Evolutionary conservation across 2,888 invertebrate genomes (phyloP).

Genomic region (Pharmacophagus antenor): DNA sequence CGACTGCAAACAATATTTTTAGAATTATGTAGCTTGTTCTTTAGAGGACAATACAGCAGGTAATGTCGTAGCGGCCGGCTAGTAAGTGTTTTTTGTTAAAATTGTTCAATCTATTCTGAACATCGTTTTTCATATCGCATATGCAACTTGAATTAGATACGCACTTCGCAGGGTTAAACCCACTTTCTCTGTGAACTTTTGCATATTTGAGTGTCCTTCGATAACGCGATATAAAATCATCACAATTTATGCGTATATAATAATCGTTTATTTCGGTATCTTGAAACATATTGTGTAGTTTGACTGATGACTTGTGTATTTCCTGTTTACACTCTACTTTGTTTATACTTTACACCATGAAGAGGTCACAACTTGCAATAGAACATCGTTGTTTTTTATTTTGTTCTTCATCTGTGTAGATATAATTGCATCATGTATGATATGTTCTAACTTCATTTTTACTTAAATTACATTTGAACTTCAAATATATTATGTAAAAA

Average conservation of each 20-base stretch:
- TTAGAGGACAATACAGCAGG: conserved; percentile 70
- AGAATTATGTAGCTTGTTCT: conserved; percentile 74
- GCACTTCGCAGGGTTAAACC: conserved; percentile 41
- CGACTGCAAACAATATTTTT: conserved; percentile 77
- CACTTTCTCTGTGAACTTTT: conserved; percentile 56
- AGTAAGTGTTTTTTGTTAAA: conserved; percentile 34
- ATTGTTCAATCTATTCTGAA: conserved; percentile 35
- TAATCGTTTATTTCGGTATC: not conserved
- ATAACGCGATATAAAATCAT: conserved; percentile 36
- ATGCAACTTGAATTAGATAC: conserved; percentile 32
- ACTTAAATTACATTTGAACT: no score
- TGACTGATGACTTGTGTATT: conserved; percentile 3
- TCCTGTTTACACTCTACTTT: conserved; percentile 25
- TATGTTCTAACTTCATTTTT: no score
- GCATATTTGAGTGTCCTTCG: conserved; percentile 51
- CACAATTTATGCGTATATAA: conserved; percentile 20
- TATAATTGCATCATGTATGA: no score
- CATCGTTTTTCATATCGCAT: conserved; percentile 42
- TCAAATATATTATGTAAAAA: no score
- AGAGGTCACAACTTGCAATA: not conserved
- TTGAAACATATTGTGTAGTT: conserved; percentile 13
- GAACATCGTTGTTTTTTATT: no score
- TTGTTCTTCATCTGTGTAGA: no score
- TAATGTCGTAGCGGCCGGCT: conserved; percentile 48
- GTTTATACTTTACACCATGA: conserved; percentile 13